Evolutionary conservation across 2,888 invertebrate genomes (phyloP).

Genomic region (Meghimatium bilineatum): DNA sequence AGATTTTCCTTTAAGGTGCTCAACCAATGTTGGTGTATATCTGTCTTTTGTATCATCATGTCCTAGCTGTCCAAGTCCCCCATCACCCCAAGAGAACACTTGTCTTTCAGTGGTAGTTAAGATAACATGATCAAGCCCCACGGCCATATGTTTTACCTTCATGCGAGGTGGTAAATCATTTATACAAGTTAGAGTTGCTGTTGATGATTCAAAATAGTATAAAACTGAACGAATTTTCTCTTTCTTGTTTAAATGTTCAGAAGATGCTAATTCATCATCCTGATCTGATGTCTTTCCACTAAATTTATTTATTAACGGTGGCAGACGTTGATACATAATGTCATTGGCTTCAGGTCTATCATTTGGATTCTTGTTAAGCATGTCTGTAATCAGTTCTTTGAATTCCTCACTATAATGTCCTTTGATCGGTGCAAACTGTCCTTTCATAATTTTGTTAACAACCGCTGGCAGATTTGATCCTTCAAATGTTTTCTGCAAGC

Average conservation of each 20-base stretch:
- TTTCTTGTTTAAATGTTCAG: constrained; percentile 60
- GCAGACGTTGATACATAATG: constrained; percentile 78
- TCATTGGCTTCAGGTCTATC: constrained; percentile 82
- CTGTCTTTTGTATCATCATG: constrained; percentile 77
- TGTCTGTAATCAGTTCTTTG: constrained; percentile 81
- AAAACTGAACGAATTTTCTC: constrained; percentile 72
- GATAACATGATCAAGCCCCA: constrained; percentile 76
- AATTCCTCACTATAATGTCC: constrained; percentile 83
- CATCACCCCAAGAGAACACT: constrained; percentile 85
- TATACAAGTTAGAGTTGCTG: constrained; percentile 67
- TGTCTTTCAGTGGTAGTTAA: constrained; percentile 80
- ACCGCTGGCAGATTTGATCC: constrained; percentile 85
- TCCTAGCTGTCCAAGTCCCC: constrained; percentile 83
- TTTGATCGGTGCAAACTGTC: constrained; percentile 83
- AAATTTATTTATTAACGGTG: constrained; percentile 67
- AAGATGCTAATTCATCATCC: constrained; percentile 66
- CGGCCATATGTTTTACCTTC: constrained; percentile 76
- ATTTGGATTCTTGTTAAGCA: constrained; percentile 82
- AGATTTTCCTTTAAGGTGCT: constrained; percentile 82
- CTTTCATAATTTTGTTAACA: constrained; percentile 86
- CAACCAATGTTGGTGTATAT: constrained; percentile 81
- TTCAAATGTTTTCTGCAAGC: constrained; percentile 85
- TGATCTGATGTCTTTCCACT: constrained; percentile 67
- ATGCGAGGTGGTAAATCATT: constrained; percentile 70
- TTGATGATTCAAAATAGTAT: constrained; percentile 74